A percentile compares a stretch with the other conserved stretches of the same genome.
These are phyloP conservation scores for Synanthedon myopaeformis DNA, from an alignment of 2,888 invertebrate genomes.

Conservation along the genomic window DNA sequence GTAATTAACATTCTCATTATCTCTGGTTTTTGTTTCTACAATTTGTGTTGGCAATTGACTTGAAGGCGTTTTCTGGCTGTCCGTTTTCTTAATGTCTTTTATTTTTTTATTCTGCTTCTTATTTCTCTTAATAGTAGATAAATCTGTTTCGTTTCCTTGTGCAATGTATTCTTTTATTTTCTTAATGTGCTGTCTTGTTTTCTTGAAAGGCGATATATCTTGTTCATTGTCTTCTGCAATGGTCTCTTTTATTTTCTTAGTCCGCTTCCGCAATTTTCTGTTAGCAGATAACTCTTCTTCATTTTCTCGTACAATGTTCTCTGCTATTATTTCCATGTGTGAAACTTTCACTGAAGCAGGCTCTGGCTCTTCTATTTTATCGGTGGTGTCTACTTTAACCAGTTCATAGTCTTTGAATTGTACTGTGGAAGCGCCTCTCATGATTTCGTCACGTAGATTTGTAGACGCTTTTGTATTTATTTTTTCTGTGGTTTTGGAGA, in stretches of 20 bases:
- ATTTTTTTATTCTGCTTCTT: too few relatives aligned
- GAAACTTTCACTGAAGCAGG: constrained; percentile 16
- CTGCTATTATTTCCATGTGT: constrained; percentile 32
- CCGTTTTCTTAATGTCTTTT: too few relatives aligned
- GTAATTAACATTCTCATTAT: too few relatives aligned
- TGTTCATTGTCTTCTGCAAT: neutral
- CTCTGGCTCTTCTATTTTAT: constrained; percentile 13
- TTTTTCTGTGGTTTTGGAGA: neutral
- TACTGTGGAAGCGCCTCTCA: constrained; percentile 28
- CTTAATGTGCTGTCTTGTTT: neutral
- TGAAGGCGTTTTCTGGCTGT: too few relatives aligned
- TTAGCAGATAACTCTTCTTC: constrained; percentile 6
- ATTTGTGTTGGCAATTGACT: too few relatives aligned
- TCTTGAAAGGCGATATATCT: neutral
- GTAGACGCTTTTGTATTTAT: constrained; percentile 7
- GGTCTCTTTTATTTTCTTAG: constrained; percentile 10
- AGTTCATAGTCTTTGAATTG: constrained; percentile 27
- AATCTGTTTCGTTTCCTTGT: neutral
- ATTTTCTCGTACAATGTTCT: constrained; percentile 2
- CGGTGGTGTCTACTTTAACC: neutral
- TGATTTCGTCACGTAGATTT: constrained; percentile 36
- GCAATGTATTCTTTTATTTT: neutral
- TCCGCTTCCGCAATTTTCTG: constrained; percentile 10
- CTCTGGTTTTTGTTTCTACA: too few relatives aligned
- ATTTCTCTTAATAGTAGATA: neutral